A percentile compares a stretch with the other conserved stretches of the same genome.
Conservation (phyloP, 2,797 vertebrate species). For the Characodon lateralis region DNA sequence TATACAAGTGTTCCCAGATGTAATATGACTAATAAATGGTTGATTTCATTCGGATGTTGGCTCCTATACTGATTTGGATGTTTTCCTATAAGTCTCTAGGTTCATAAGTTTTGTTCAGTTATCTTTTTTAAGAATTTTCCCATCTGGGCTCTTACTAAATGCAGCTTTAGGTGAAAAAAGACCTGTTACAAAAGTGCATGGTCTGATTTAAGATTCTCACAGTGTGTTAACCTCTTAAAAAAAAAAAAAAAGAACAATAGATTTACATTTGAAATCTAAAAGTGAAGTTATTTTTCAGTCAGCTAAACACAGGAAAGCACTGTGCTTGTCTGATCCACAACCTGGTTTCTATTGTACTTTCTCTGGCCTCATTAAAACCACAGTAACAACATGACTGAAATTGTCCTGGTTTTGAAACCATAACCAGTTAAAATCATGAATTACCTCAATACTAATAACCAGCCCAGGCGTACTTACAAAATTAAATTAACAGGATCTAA, state of each 20-base stretch:
- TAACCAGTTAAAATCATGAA: too few relatives aligned
- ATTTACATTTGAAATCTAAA: neutral
- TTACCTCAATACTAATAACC: too few relatives aligned
- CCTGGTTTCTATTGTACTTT: too few relatives aligned
- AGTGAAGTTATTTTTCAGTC: neutral
- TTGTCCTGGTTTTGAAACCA: too few relatives aligned
- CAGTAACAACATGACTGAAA: too few relatives aligned
- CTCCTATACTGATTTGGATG: constrained; percentile 13
- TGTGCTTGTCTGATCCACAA: neutral
- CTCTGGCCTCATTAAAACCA: too few relatives aligned
- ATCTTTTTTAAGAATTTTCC: neutral
- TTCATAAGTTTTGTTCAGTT: constrained; percentile 15
- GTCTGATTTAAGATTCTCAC: neutral
- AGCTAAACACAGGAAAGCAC: neutral
- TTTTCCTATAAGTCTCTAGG: constrained; percentile 15
- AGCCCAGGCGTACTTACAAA: neutral
- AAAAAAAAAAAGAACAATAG: neutral
- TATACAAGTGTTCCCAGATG: constrained; percentile 17
- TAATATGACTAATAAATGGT: constrained; percentile 17
- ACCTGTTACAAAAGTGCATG: neutral
- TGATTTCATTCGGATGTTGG: constrained; percentile 4
- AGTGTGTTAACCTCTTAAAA: neutral
- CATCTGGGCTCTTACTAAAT: too few relatives aligned
- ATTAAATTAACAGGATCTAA: neutral
- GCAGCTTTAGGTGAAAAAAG: neutral